Percentiles rank a stretch among this genome's conserved stretches.
Evolutionary conservation across 2,113 vertebrate species (phyloP).

Genomic region (Alethe diademata): DNA sequence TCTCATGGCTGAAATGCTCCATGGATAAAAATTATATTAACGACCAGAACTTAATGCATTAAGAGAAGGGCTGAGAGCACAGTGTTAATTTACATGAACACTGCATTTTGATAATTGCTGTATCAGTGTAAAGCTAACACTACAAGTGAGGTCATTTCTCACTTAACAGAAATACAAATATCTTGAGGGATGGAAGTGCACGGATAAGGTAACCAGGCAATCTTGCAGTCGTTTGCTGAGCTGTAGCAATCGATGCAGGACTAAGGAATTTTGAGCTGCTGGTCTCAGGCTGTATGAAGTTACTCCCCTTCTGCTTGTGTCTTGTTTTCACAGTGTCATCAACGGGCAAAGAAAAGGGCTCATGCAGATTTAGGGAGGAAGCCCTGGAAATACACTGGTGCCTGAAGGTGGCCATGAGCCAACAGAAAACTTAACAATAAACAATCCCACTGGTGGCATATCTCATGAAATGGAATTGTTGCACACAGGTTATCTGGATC

Average conservation of each 20-base stretch:
- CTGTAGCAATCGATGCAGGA: not conserved
- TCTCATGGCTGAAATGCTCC: not conserved
- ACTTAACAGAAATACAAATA: slow-evolving; percentile 11
- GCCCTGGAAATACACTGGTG: not conserved
- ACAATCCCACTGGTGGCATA: too few relatives aligned
- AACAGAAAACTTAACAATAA: not conserved
- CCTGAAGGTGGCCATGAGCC: not conserved
- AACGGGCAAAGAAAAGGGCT: not conserved
- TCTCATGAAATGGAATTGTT: not conserved
- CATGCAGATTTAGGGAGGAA: not conserved
- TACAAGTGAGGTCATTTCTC: not conserved
- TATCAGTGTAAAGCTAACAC: not conserved
- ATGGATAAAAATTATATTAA: not conserved
- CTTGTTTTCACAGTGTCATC: not conserved
- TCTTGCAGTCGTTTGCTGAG: not conserved
- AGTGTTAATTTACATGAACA: not conserved
- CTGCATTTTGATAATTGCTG: not conserved
- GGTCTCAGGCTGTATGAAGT: not conserved
- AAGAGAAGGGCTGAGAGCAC: not conserved
- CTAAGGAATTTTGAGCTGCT: not conserved
- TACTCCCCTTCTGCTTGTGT: not conserved
- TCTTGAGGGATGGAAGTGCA: not conserved
- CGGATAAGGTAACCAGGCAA: not conserved
- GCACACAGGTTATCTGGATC: not conserved
- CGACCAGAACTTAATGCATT: not conserved